These are phyloP conservation scores for Sebastes itinus DNA, from an alignment of 2,797 vertebrate genomes.

Conservation along the genomic window DNA sequence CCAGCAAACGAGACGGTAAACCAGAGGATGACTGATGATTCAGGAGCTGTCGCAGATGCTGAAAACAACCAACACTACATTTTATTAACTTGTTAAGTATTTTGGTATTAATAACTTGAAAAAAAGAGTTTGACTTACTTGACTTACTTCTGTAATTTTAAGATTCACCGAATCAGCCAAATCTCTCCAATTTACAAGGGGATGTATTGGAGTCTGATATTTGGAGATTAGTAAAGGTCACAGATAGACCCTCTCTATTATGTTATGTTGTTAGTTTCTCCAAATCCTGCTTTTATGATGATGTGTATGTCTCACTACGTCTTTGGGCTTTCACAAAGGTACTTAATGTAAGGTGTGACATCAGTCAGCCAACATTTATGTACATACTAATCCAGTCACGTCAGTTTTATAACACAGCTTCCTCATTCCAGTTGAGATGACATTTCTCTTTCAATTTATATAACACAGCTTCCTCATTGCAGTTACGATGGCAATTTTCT, in stretches of 20 bases:
- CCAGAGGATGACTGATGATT: too few relatives aligned
- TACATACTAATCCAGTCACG: neutral
- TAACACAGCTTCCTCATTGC: too few relatives aligned
- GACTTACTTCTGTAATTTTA: neutral
- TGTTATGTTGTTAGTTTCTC: neutral
- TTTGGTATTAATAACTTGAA: neutral
- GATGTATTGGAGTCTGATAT: neutral
- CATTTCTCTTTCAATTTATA: neutral
- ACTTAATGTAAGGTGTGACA: neutral
- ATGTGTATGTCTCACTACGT: neutral
- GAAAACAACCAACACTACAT: too few relatives aligned
- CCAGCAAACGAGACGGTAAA: too few relatives aligned
- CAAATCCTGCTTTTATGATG: neutral
- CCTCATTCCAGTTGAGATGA: neutral
- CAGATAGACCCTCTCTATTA: neutral
- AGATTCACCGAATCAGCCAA: neutral
- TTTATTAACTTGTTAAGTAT: neutral
- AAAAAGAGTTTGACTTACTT: neutral
- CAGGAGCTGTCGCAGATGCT: too few relatives aligned
- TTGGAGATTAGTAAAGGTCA: neutral
- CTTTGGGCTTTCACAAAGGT: neutral
- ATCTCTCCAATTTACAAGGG: neutral
- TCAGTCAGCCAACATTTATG: neutral
- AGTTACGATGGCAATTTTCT: neutral
- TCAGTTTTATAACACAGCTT: neutral